Percentiles rank a stretch among this genome's conserved stretches.
These are phyloP conservation scores for Bombus difficillimus DNA, from an alignment of 1,140 invertebrate genomes.

Conservation along the genomic window DNA sequence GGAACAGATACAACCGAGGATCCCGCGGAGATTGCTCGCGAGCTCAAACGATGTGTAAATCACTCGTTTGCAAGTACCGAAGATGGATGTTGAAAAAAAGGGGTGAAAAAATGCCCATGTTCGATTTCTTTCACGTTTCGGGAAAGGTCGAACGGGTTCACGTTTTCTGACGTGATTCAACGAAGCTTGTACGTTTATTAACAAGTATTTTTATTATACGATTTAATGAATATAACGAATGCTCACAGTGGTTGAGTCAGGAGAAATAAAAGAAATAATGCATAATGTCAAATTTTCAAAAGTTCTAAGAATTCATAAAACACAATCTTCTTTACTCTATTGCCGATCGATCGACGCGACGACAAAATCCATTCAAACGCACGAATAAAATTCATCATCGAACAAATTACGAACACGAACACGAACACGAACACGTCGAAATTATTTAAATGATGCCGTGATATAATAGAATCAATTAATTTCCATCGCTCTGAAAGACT, in stretches of 20 bases:
- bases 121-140: not conserved
- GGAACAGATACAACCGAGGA: slow-evolving; percentile 39
- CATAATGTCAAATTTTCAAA: too few species aligned
- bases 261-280: too few species aligned
- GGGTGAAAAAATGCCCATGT: too few species aligned
- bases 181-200: not conserved
- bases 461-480: not conserved
- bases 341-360: too few species aligned
- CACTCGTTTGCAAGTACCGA: slow-evolving; percentile 44
- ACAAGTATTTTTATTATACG: not conserved
- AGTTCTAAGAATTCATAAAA: too few species aligned
- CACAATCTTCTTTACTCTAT: too few species aligned
- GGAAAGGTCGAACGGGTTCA: not conserved
- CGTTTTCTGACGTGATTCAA: not conserved
- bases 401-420: not conserved
- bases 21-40: slow-evolving; percentile 48
- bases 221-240: too few species aligned
- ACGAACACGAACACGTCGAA: not conserved
- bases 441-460: not conserved
- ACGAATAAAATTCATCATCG: not conserved
- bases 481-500: not conserved
- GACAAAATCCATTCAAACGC: too few species aligned
- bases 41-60: slow-evolving; percentile 62
- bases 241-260: too few species aligned
- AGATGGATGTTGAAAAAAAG: not conserved